phyloP scores from a whole-genome alignment of 2,888 invertebrate species.

The Corbicula japonica region DNA sequence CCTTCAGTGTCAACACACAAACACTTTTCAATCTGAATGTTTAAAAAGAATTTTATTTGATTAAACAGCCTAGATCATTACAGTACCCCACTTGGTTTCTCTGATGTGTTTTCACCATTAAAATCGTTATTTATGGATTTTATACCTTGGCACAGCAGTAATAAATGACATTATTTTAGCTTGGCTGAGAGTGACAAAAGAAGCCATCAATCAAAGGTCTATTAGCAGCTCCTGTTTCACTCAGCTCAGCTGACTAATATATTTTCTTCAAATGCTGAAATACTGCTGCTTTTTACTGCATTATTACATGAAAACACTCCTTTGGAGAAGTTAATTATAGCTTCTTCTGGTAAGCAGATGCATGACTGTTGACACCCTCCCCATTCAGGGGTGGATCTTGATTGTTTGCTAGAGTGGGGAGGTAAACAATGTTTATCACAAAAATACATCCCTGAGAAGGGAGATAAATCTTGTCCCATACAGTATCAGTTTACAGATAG shows the following conservation, averaged over 20 bases:
- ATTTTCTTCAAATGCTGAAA: conserved; percentile 31
- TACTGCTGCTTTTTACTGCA: conserved; percentile 37
- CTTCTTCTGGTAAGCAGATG: conserved; percentile 40
- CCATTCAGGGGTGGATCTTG: no score
- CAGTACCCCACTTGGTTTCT: conserved; percentile 72
- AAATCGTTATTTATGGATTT: conserved; percentile 82
- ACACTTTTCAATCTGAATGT: conserved; percentile 56
- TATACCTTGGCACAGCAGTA: conserved; percentile 83
- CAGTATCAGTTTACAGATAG: no score
- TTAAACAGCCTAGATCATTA: conserved; percentile 49
- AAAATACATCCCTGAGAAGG: no score
- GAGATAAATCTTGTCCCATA: no score
- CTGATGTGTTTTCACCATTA: conserved; percentile 75
- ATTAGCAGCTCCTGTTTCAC: conserved; percentile 82
- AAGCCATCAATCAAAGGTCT: conserved; percentile 82
- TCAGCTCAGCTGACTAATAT: conserved; percentile 43
- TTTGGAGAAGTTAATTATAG: conserved; percentile 51
- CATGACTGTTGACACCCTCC: no score
- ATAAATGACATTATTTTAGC: conserved; percentile 84
- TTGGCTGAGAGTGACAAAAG: conserved; percentile 82
- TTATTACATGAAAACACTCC: conserved; percentile 56
- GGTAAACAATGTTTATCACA: no score
- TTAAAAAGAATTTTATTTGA: conserved; percentile 56
- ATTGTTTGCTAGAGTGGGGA: no score
- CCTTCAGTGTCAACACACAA: conserved; percentile 62